Evolutionary conservation across 2,888 invertebrate genomes (phyloP), one percentile per base, ranked within the genome.

Genomic region (Pteria penguin): DNA sequence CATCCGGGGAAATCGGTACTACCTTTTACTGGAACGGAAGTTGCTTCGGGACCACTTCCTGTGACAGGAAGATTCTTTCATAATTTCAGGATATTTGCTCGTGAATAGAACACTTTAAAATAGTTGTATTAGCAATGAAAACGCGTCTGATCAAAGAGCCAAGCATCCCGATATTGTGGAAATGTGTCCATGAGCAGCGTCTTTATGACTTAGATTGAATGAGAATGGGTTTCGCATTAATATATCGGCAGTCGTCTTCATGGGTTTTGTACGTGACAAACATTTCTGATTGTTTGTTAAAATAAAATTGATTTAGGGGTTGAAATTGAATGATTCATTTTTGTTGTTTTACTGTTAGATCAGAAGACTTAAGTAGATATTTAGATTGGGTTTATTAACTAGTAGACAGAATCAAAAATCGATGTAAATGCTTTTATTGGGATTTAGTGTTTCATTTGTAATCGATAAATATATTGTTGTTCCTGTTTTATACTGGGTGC

Each of bases 81-180:
- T 78, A 78, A 78, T 74, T 70, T 78, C 74, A 78, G 74, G 78
- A 78, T 74, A 74, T 78, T 74, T 78, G 74, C 71, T 32, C 36
- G 70, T 66, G 74, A 70, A 71, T 63, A 62, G 66, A 74, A 78
- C 78, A 74, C 76, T 71, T 71, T 62, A 71, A 71, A 52, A 72
- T 60, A 45, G 62, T 58, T 27, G 65, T 63, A 67, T 72, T 72
- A 57, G 68, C 68, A 69, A 76, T 76, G 65, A 68, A 65, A 72
- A 36, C 65, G 54, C 57, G 29, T 11, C 52, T 36, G 57, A 72
- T 76, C 69, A 76, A 76, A 76, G 72, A 72, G 55, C 62, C 26
- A 31, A 26, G 61, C 26, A 68, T 52, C 57, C 31, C 52, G 29
- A 45, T 65, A 65, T 33, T 36, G 36, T 27, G 27, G 27, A 27